Evolutionary conservation across 2,113 vertebrate genomes (phyloP).

Genomic region (Rhinoderma darwinii): DNA sequence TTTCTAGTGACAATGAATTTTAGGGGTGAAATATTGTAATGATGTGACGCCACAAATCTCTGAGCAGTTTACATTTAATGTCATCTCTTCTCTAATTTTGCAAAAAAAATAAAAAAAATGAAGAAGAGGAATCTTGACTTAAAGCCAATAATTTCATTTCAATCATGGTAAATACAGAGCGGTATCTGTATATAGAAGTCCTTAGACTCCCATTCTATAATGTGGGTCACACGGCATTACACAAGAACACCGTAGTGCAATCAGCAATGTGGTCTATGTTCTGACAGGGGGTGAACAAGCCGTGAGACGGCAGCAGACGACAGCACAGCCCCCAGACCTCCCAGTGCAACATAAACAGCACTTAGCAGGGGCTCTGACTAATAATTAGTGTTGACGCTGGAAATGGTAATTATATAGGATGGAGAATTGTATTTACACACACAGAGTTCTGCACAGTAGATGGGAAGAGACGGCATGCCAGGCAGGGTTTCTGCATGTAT

Average conservation of each 20-base stretch:
- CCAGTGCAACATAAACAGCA: slow-evolving; percentile 17
- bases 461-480: background rate
- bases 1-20: no score
- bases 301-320: background rate
- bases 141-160: background rate
- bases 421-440: slow-evolving; percentile 43
- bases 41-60: no score
- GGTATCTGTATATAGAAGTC: background rate
- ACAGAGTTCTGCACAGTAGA: slow-evolving; percentile 12
- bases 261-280: background rate
- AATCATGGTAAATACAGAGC: no score
- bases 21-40: no score
- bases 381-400: background rate
- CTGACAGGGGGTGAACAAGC: background rate
- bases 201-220: background rate
- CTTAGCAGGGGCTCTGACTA: slow-evolving; percentile 35
- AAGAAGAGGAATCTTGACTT: background rate
- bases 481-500: background rate
- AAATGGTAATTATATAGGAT: background rate
- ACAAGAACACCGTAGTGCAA: background rate
- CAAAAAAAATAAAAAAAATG: background rate
- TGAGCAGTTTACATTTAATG: no score
- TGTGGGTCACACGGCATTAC: background rate
- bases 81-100: no score
- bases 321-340: slow-evolving; percentile 21